Evolutionary conservation across 2,113 vertebrate species (phyloP).

Genomic region (Dasyurus viverrinus): DNA sequence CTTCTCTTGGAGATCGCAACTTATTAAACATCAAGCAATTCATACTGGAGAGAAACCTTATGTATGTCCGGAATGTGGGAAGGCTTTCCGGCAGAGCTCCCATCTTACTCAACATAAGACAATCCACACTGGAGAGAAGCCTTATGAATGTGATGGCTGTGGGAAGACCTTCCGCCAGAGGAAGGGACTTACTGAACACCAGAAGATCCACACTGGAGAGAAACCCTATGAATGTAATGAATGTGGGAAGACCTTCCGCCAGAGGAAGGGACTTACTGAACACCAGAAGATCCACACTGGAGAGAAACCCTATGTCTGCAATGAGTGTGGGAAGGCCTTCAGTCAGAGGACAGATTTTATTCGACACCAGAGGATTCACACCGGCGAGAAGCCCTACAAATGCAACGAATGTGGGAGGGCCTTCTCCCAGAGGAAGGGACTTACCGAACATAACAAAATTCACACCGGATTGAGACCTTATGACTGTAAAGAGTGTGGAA

Average conservation of each 20-base stretch:
- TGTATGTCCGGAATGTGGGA: background rate
- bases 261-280: background rate
- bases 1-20: constrained; percentile 48
- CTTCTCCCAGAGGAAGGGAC: background rate
- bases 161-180: background rate
- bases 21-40: constrained; percentile 49
- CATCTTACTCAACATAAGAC: background rate
- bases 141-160: background rate
- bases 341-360: constrained; percentile 25
- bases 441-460: background rate
- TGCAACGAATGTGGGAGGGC: background rate
- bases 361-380: constrained; percentile 22
- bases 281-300: background rate
- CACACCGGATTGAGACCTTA: background rate
- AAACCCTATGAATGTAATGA: constrained; percentile 5
- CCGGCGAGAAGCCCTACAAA: constrained; percentile 27
- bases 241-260: constrained; percentile 26
- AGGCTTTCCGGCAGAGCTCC: background rate
- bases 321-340: constrained; percentile 41
- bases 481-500: background rate
- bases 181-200: background rate
- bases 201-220: constrained; percentile 41
- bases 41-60: constrained; percentile 17
- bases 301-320: constrained; percentile 29
- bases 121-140: constrained; percentile 11